Percentiles rank a stretch among this genome's conserved stretches.
Evolutionary conservation across 1,140 invertebrate species (phyloP).

Genomic region (Brachionus sp.): DNA sequence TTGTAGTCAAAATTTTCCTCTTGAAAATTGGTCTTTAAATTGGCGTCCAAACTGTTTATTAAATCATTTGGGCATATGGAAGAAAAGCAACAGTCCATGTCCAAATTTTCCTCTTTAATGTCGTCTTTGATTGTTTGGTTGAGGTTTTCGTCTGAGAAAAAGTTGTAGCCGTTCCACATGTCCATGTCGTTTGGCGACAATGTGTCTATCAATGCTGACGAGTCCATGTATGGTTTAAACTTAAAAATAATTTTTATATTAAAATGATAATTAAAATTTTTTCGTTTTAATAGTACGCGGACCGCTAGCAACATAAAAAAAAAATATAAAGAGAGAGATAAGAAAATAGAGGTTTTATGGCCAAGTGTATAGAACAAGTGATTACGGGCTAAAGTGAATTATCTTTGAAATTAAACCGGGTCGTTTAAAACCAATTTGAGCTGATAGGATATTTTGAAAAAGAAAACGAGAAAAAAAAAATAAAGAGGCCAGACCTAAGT

Average conservation of each 20-base stretch:
- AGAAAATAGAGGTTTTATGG: neutral
- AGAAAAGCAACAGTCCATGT: slow-evolving; percentile 44
- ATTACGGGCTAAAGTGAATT: neutral
- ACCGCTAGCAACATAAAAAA: neutral
- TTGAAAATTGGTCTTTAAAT: neutral
- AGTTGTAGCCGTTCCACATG: slow-evolving; percentile 40
- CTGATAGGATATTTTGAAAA: neutral
- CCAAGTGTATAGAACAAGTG: slow-evolving; percentile 15
- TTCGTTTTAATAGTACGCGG: neutral
- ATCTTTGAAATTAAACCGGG: neutral
- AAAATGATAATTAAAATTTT: neutral
- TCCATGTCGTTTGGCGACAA: slow-evolving; percentile 43
- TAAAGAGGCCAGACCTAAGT: neutral
- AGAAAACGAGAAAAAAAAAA: neutral
- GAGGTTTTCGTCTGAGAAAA: slow-evolving; percentile 30
- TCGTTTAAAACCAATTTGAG: neutral
- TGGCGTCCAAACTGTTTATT: neutral
- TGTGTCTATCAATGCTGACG: slow-evolving; percentile 23
- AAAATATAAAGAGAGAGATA: neutral
- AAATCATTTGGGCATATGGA: slow-evolving; percentile 43
- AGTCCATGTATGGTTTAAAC: slow-evolving; percentile 42
- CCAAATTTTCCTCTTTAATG: slow-evolving; percentile 42
- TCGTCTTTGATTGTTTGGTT: slow-evolving; percentile 20
- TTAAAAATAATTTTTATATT: neutral
- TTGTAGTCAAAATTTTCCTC: slow-evolving; percentile 16